Evolutionary conservation across 2,797 vertebrate species (phyloP).

Genomic region (Periophthalmus magnuspinnatus): DNA sequence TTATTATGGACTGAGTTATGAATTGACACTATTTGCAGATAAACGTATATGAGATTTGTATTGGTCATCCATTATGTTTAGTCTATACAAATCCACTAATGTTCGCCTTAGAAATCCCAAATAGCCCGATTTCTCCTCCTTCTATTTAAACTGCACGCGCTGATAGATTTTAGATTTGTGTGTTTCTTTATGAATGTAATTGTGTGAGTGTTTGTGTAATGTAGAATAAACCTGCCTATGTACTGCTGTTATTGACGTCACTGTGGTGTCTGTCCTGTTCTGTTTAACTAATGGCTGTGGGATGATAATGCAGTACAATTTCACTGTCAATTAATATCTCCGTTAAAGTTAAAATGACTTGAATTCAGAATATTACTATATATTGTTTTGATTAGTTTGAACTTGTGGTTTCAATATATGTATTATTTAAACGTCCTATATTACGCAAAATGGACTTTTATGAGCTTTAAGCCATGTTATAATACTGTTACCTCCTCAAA

Average conservation of each 20-base stretch:
- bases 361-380: not conserved
- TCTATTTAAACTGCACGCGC: conserved; percentile 23
- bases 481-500: too few relatives aligned
- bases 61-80: not conserved
- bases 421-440: not conserved
- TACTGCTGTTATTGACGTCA: conserved; percentile 52
- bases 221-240: conserved; percentile 19
- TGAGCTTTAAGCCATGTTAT: too few relatives aligned
- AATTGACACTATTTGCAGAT: not conserved
- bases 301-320: conserved; percentile 19
- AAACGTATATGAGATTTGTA: too few relatives aligned
- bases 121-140: conserved; percentile 23
- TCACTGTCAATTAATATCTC: not conserved
- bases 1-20: not conserved
- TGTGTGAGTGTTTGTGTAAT: conserved; percentile 36
- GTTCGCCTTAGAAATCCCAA: conserved; percentile 32
- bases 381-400: not conserved
- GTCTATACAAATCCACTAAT: conserved; percentile 2
- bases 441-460: too few relatives aligned
- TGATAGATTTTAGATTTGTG: conserved; percentile 28
- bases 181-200: conserved; percentile 49
- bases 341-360: not conserved
- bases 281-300: conserved; percentile 22
- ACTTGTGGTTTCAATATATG: not conserved
- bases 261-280: conserved; percentile 33